Percentiles rank a stretch among this genome's conserved stretches.
These are phyloP conservation scores for Polyommatus icarus DNA, from an alignment of 2,888 invertebrate species.

Conservation along the genomic window DNA sequence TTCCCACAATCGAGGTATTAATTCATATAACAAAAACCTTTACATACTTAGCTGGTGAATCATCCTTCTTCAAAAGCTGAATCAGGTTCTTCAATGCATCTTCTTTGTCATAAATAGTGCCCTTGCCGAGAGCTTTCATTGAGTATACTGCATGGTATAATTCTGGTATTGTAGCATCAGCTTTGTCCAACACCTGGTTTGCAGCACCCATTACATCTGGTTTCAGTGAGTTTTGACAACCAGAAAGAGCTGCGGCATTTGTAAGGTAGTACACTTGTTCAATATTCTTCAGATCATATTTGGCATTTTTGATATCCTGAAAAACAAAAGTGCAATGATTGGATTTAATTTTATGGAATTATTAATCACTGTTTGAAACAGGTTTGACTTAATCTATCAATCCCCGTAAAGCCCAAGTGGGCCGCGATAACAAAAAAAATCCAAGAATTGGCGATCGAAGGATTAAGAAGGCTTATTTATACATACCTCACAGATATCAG, in stretches of 20 bases:
- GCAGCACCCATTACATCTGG: slow-evolving; percentile 75
- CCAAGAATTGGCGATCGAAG: too few species aligned
- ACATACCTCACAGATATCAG: slow-evolving; percentile 82
- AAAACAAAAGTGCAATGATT: background rate
- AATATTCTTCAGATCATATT: slow-evolving; percentile 64
- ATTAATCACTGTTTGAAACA: background rate
- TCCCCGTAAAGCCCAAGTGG: too few species aligned
- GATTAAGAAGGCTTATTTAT: too few species aligned
- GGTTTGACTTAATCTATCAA: background rate
- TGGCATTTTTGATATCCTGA: slow-evolving; percentile 59
- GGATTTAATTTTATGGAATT: background rate
- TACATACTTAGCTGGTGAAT: slow-evolving; percentile 85
- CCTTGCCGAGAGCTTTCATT: slow-evolving; percentile 84
- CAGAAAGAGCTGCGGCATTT: slow-evolving; percentile 81
- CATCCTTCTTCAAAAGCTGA: slow-evolving; percentile 91
- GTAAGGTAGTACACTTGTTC: slow-evolving; percentile 85
- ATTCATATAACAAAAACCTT: background rate
- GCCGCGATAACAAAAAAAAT: too few species aligned
- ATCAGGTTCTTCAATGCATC: slow-evolving; percentile 87
- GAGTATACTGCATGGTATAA: slow-evolving; percentile 87
- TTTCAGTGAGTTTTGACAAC: slow-evolving; percentile 73
- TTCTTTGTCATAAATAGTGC: slow-evolving; percentile 80
- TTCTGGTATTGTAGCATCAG: slow-evolving; percentile 84
- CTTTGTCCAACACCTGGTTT: slow-evolving; percentile 82
- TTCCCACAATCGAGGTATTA: background rate